A percentile compares a stretch with the other conserved stretches of the same genome.
Evolutionary conservation across 2,888 invertebrate species (phyloP).

Genomic region (Diplolepis rosae): DNA sequence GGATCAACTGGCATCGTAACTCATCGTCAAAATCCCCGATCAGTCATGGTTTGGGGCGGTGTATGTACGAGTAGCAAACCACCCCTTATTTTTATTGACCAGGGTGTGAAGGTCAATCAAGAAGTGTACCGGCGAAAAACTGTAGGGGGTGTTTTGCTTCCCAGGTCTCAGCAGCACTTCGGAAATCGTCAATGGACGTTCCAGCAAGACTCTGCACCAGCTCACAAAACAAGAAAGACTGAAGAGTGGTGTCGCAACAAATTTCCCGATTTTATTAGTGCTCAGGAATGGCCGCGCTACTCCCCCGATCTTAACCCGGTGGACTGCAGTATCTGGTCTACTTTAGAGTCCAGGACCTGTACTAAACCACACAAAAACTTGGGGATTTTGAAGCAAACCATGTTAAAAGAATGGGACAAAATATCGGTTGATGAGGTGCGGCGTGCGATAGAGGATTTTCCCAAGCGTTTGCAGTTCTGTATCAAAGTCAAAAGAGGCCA

Average conservation of each 20-base stretch:
- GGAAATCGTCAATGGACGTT: not conserved
- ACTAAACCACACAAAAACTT: not conserved
- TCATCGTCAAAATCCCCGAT: not conserved
- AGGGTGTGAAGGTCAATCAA: slow-evolving; percentile 6
- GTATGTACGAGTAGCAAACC: slow-evolving; percentile 2
- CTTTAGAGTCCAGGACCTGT: slow-evolving; percentile 12
- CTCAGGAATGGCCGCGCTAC: not conserved
- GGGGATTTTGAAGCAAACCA: not conserved
- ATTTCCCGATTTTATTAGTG: not conserved
- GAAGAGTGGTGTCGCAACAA: not conserved
- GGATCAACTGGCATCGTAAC: not conserved
- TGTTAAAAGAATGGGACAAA: not conserved
- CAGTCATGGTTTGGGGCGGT: slow-evolving; percentile 25
- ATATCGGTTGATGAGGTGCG: not conserved
- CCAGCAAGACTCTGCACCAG: slow-evolving; percentile 27
- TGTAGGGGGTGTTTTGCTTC: not conserved
- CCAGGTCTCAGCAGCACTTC: too few species aligned
- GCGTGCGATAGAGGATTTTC: too few species aligned
- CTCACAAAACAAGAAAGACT: slow-evolving; percentile 1
- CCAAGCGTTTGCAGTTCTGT: too few species aligned
- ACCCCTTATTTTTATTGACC: not conserved
- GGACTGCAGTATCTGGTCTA: slow-evolving; percentile 18
- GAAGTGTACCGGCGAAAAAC: not conserved
- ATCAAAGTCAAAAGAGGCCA: too few species aligned
- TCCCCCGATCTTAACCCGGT: not conserved